These are phyloP conservation scores for Sebastes oblongus DNA, from an alignment of 2,797 vertebrate genomes.

Conservation along the genomic window DNA sequence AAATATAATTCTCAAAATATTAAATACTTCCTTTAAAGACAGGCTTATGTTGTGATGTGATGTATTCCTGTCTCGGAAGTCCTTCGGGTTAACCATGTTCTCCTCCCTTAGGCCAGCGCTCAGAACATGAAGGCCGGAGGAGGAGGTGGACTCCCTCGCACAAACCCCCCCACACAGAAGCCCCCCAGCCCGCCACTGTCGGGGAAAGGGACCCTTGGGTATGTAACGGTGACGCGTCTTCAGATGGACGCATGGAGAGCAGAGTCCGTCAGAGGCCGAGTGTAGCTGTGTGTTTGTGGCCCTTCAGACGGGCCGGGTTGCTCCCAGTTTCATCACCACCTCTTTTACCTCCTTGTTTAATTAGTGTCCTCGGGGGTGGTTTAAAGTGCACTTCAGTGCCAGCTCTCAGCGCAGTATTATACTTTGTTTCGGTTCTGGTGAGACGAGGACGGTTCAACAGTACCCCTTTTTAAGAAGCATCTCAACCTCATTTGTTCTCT, in stretches of 20 bases:
- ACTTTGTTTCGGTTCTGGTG: not conserved
- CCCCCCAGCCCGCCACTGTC: conserved; percentile 96
- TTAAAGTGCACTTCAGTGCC: not conserved
- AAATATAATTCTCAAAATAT: not conserved
- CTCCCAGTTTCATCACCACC: conserved; percentile 44
- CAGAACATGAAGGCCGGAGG: conserved; percentile 98
- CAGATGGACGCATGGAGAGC: not conserved
- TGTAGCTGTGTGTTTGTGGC: not conserved
- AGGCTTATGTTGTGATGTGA: not conserved
- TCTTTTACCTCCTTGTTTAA: conserved; percentile 26
- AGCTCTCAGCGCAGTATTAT: not conserved
- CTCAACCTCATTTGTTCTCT: not conserved
- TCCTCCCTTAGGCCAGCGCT: conserved; percentile 88
- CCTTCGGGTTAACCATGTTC: not conserved
- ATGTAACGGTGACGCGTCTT: conserved; percentile 67
- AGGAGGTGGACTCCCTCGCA: conserved; percentile 89
- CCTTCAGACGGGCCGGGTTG: conserved; percentile 21
- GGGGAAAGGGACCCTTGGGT: conserved; percentile 98
- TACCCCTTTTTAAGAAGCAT: not conserved
- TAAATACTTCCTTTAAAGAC: not conserved
- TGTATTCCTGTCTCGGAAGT: not conserved
- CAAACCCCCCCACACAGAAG: conserved; percentile 97
- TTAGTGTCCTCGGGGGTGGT: conserved; percentile 12
- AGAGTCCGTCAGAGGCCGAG: not conserved
- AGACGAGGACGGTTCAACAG: not conserved